Evolutionary conservation across 1,140 invertebrate genomes (phyloP).

Genomic region (Plutomurus gul): DNA sequence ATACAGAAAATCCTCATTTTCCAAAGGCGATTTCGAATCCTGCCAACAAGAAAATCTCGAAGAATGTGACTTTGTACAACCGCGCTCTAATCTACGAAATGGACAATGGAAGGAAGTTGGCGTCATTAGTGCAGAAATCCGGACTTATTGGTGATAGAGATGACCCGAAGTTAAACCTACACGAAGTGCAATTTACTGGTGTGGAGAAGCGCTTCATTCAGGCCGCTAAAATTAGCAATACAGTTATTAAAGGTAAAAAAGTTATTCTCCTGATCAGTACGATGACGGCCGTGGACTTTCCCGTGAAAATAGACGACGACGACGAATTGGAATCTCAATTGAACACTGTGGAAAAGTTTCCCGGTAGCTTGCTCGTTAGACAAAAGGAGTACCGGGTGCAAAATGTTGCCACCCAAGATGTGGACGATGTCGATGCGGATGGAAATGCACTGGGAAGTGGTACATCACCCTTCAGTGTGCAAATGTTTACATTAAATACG

Average conservation of each 20-base stretch:
- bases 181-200: slow-evolving; percentile 39
- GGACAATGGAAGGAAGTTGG: no score
- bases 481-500: slow-evolving; percentile 13
- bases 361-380: not conserved
- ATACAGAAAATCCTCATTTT: no score
- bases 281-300: not conserved
- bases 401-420: no score
- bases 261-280: not conserved
- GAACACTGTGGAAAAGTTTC: not conserved
- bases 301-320: not conserved
- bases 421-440: not conserved
- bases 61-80: no score
- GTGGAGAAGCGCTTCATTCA: slow-evolving; percentile 30
- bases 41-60: no score
- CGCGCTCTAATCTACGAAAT: no score
- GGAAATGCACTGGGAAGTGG: not conserved
- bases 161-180: no score
- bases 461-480: no score
- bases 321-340: not conserved
- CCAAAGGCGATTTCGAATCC: no score
- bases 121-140: no score
- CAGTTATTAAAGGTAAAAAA: not conserved
- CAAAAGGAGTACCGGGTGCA: no score
- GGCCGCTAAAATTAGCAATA: slow-evolving; percentile 12
- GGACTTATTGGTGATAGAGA: no score